Evolutionary conservation across 1,140 invertebrate species (phyloP), one percentile per base, ranked within the genome.

Genomic region (Drosophila parvula): DNA sequence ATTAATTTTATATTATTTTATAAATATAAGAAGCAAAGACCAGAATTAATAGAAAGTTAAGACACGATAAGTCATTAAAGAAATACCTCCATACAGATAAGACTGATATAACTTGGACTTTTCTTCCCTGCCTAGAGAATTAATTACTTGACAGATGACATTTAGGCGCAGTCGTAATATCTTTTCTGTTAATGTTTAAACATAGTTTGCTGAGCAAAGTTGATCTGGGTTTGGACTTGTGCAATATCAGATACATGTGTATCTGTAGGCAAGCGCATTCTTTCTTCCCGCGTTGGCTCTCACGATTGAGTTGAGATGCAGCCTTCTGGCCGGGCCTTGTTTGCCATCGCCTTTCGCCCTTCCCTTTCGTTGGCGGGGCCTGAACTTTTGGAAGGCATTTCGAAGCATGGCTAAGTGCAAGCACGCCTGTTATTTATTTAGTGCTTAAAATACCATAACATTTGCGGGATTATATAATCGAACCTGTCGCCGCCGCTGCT

Each of bases 401-500:
- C 63, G 50, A 80, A 67, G 68, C 45, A 43, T 38, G 45, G 47
- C 57, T 58, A 56, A 53, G 53, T 53, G 64, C 80, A 77, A 77
- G 74, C 74, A 69, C 63, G 74, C 74, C 68, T 79, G 65, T 82
- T 86, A 82, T 86, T 86, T 86, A 82, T 88, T 79, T 73, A 79
- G 82, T 88, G 83, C 82, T 86, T 88, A 65, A 86, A 86, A 86
- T 86, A 88, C 79, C 83, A 88, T 88, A 86, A 88, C 83, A 88
- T 86, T 88, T 89, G 76, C 76, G 60, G 56, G 32, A 61, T 86
- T 86, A 86, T 79, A 82, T 88, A 86, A 86, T 74, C 48, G 38
- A 30, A 64, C 47, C 64, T 80, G 57, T 64, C 76, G 74, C 53
- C 53, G 67, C 40, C 57, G 64, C 50, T 53, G 60, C 61, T 70